These are phyloP conservation scores for Chondrosia reniformis DNA, from an alignment of 37 sponge, comb jelly and placozoan genomes.

Conservation along the genomic window DNA sequence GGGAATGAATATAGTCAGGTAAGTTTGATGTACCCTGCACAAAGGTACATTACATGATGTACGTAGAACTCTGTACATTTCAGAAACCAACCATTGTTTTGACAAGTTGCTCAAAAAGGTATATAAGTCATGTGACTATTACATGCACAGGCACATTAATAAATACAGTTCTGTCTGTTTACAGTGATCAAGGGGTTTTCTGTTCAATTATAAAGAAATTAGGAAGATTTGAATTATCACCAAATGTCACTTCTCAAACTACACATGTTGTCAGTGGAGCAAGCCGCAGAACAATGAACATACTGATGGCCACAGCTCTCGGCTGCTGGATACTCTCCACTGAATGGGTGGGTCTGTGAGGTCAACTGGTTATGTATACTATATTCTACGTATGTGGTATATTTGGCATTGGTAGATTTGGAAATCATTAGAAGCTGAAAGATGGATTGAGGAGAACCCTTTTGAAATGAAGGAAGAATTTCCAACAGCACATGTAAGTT, in stretches of 20 bases:
- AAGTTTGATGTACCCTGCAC: no score
- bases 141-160: background rate
- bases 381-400: background rate
- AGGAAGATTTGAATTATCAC: slow-evolving; percentile 35
- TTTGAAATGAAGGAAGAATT: slow-evolving; percentile 58
- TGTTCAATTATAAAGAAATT: slow-evolving; percentile 48
- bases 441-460: slow-evolving; percentile 54
- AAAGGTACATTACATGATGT: background rate
- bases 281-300: slow-evolving; percentile 55
- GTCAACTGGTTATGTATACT: background rate
- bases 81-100: slow-evolving; percentile 15
- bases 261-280: slow-evolving; percentile 67
- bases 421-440: slow-evolving; percentile 50
- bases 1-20: no score
- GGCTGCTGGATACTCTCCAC: slow-evolving; percentile 72
- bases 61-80: no score
- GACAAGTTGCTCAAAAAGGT: slow-evolving; percentile 20
- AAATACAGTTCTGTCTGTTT: background rate
- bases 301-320: slow-evolving; percentile 35
- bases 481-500: slow-evolving; percentile 56
- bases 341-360: slow-evolving; percentile 56
- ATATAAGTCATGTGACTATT: background rate
- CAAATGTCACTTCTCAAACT: slow-evolving; percentile 39
- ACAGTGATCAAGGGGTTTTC: slow-evolving; percentile 62
- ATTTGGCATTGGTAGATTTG: slow-evolving; percentile 36